Evolutionary conservation across 2,113 vertebrate species (phyloP).

Genomic region (Ceratotherium simum): DNA sequence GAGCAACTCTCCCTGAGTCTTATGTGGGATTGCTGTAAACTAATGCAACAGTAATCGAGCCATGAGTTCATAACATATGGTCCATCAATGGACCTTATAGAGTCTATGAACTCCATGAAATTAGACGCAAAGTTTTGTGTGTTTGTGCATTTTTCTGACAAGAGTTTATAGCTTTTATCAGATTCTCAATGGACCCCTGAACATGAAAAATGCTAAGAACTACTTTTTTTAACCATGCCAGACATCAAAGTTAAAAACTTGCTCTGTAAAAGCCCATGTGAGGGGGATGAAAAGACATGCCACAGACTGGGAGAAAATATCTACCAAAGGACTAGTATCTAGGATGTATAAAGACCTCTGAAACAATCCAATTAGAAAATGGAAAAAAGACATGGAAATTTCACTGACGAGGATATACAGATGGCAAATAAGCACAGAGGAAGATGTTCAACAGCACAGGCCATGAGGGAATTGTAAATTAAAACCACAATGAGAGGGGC

Average conservation of each 20-base stretch:
- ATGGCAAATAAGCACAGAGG: neutral
- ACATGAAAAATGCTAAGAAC: neutral
- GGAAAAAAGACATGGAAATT: neutral
- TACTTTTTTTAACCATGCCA: neutral
- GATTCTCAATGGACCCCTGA: neutral
- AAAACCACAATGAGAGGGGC: slow-evolving; percentile 4
- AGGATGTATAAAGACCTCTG: neutral
- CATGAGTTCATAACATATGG: neutral
- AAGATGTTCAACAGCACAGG: neutral
- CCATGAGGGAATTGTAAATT: neutral
- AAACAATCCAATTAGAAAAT: neutral
- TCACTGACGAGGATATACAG: neutral
- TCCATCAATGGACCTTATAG: neutral
- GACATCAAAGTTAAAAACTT: neutral
- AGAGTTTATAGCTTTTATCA: neutral
- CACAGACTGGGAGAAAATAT: neutral
- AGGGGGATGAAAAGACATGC: neutral
- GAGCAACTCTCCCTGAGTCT: neutral
- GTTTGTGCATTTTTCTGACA: slow-evolving; percentile 29
- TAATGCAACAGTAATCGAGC: neutral
- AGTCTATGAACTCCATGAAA: neutral
- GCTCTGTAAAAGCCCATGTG: neutral
- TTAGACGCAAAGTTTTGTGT: neutral
- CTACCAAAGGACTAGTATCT: neutral
- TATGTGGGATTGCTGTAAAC: neutral